A percentile compares a stretch with the other conserved stretches of the same genome.
These are phyloP conservation scores for Psittacara wagleri DNA, from an alignment of 2,113 vertebrate genomes.

Conservation along the genomic window DNA sequence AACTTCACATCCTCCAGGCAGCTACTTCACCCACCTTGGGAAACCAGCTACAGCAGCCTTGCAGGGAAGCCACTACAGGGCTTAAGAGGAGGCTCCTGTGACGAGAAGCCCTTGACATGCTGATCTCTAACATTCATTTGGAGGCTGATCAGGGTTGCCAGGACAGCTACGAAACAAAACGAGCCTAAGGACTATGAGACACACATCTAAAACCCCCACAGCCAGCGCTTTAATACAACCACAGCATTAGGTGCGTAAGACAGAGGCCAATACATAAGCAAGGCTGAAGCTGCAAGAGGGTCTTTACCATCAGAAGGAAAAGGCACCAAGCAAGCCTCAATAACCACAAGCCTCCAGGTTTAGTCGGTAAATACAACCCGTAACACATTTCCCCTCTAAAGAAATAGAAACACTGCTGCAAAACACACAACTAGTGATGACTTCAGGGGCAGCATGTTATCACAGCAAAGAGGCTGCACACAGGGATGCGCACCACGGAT, in stretches of 20 bases:
- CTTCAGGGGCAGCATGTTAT: fast-evolving
- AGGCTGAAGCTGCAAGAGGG: not conserved
- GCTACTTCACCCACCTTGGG: not conserved
- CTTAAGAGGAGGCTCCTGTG: not conserved
- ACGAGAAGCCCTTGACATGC: fast-evolving
- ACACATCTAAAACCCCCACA: not conserved
- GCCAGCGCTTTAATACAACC: fast-evolving
- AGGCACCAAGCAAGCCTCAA: not conserved
- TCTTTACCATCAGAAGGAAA: not conserved
- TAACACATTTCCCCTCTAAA: fast-evolving
- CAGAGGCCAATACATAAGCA: fast-evolving
- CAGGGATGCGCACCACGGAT: fast-evolving
- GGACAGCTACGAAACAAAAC: not conserved
- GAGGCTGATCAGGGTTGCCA: not conserved
- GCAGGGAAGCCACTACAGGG: not conserved
- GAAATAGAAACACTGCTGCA: not conserved
- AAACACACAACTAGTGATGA: fast-evolving
- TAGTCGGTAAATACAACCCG: not conserved
- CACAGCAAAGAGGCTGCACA: not conserved
- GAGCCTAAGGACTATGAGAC: not conserved
- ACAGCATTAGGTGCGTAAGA: fast-evolving
- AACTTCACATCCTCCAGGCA: not conserved
- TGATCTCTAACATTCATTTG: not conserved
- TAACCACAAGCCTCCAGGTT: not conserved
- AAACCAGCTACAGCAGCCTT: not conserved